Evolutionary conservation across 2,888 invertebrate genomes (phyloP), one percentile per base, ranked within the genome.

Genomic region (Catocala sponsa): DNA sequence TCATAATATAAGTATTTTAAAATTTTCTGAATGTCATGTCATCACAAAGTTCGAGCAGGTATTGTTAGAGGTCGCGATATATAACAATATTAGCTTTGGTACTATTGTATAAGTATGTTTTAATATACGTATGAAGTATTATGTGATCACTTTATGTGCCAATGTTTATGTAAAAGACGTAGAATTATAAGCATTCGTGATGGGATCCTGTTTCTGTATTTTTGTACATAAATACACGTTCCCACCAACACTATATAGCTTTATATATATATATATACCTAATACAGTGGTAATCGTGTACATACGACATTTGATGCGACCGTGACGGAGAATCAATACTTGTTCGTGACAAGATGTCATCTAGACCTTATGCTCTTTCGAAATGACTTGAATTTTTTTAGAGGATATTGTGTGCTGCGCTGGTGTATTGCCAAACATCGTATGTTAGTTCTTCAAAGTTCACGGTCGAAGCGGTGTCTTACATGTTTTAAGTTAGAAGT

Each of bases 61-160:
- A 38, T 6, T 38, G 6, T 38, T 9, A 38, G 9, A 38, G 9
- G 35, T 38, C 35, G 7, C 35, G 9, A 68, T 81, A 76, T 80
- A 77, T 78, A 69, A 67, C 60, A 62, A 65, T 77, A 78, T 62
- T 87, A 88, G 89, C 88, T 90, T 90, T 89, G 85, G 73, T 83
- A 80, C 75, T 78, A 74, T 71, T 55, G 64, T 74, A 76, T 79
- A 71, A 65, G 72, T 76, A 83, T 79, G 80, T 83, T 80, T 81
- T 62, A 59, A 65, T 70, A 83, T 83, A 86, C 82, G 82, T 83
- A 81, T 86, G 83, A 87, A 46, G 86, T 90, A 89, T 89, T 87
- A 90, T 90, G 92, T 92, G 92, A 93, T 91, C 87, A 88, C 82
- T 83, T 72, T 81, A 87, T 91, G 93, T 93, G 93, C 93, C 93